Evolutionary conservation across 1,140 invertebrate species (phyloP).

Genomic region (Bilobella aurantiaca): DNA sequence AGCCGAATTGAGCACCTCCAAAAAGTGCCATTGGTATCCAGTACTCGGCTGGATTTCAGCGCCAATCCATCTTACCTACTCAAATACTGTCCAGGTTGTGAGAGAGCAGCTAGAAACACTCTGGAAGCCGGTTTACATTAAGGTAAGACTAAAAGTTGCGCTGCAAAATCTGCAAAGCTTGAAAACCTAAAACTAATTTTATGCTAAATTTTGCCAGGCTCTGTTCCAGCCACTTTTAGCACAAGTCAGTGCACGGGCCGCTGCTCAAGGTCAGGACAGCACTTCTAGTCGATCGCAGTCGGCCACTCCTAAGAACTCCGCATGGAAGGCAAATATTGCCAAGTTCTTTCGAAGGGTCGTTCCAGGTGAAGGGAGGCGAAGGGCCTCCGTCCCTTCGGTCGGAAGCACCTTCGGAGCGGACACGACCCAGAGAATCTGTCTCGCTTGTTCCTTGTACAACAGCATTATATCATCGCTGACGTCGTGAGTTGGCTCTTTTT

Average conservation of each 20-base stretch:
- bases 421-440: conserved; percentile 19
- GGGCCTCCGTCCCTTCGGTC: not conserved
- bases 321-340: conserved; percentile 9
- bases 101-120: conserved; percentile 22
- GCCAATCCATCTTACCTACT: conserved; percentile 20
- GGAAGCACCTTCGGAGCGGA: conserved; percentile 1
- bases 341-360: conserved; percentile 16
- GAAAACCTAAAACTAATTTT: not conserved
- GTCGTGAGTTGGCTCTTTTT: conserved; percentile 14
- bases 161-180: not conserved
- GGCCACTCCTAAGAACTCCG: not conserved
- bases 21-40: conserved; percentile 92
- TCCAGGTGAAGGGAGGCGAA: not conserved
- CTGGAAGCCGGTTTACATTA: conserved; percentile 26
- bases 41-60: conserved; percentile 71
- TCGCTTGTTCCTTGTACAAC: conserved; percentile 25
- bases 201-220: not conserved
- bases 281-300: not conserved
- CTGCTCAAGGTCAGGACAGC: not conserved
- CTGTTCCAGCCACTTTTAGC: conserved; percentile 1
- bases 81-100: conserved; percentile 19
- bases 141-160: no score
- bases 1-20: conserved; percentile 65
- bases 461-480: conserved; percentile 19
- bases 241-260: not conserved